These are phyloP conservation scores for Diorhabda sublineata DNA, from an alignment of 1,140 invertebrate species.

Conservation along the genomic window DNA sequence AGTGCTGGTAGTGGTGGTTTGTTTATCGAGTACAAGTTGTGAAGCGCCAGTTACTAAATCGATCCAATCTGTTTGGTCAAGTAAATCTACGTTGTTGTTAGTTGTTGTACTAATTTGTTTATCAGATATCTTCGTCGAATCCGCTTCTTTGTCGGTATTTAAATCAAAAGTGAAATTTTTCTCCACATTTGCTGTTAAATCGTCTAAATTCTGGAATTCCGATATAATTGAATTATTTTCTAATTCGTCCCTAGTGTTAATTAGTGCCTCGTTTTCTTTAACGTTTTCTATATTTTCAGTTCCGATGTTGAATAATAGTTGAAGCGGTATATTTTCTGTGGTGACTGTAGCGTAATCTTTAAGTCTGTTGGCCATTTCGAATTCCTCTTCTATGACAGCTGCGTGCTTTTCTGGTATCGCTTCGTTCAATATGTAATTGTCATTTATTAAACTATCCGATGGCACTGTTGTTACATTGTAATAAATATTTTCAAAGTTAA, in stretches of 20 bases:
- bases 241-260: constrained; percentile 39
- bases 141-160: neutral
- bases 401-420: constrained; percentile 27
- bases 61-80: neutral
- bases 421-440: constrained; percentile 6
- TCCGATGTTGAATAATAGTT: constrained; percentile 44
- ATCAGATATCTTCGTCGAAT: neutral
- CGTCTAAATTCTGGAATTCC: constrained; percentile 43
- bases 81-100: neutral
- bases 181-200: constrained; percentile 7
- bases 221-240: constrained; percentile 43
- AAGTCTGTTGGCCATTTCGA: constrained; percentile 41
- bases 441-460: constrained; percentile 7
- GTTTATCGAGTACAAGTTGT: too few species aligned
- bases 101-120: neutral
- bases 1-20: neutral
- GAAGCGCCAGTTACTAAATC: too few species aligned
- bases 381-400: constrained; percentile 39
- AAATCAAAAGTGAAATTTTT: neutral
- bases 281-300: constrained; percentile 43
- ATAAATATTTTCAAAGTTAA: constrained; percentile 14
- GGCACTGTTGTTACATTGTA: neutral
- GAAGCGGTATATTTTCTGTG: constrained; percentile 42
- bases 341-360: constrained; percentile 46
- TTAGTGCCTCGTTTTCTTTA: constrained; percentile 39